Base-by-base conservation (phyloP, 2,113 vertebrate species). In the Otocyon megalotis region DNA sequence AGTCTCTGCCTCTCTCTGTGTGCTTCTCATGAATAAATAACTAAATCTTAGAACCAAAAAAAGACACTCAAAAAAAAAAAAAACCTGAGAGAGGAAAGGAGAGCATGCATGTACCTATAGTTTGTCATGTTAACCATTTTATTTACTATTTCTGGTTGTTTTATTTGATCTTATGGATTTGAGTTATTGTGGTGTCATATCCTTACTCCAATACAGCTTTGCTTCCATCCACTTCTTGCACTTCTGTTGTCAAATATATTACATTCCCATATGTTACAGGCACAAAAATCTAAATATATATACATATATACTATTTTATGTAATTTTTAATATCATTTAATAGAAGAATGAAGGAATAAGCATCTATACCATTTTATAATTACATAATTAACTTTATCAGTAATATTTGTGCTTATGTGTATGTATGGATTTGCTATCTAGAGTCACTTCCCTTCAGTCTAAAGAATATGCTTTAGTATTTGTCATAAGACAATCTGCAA, bases 121-220 rank as follows among this genome's bases (percentile, higher is more conserved):
- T 80, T 90, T 82, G 13, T 67, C 74, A 32, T 63, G 65, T 92
- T 87, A 92, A 20, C 37, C 74, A 87, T 77, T 53, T 65, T 90
- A 72, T 74, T 94, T 93, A 67, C 62, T 69, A 56, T 74, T 88
- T 89, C 30, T 63, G 17, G 22, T 85, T 81, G n/a, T 94, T 26
- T 84, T 56, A 32, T 77, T 82, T 87, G 22, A 50, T 84, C 58
- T 74, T 71, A 14, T 77, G 72, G n/a, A 83, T 80, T n/a, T 43
- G 86, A 81, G 81, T 90, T 76, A 22, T 60, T 88, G 53, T 96
- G 80, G 54, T 83, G 28, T 69, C 77, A 63, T 84, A 72, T 72
- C 35, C 50, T 90, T 81, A 58, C 17, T 19, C 26, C 7, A 69
- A 5, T 10, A 22, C 4, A 92, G 22, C 7, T 93, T 62, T 48